Evolutionary conservation across 2,113 vertebrate genomes (phyloP), one percentile per base, ranked within the genome.

Genomic region (Phoxinus phoxinus): DNA sequence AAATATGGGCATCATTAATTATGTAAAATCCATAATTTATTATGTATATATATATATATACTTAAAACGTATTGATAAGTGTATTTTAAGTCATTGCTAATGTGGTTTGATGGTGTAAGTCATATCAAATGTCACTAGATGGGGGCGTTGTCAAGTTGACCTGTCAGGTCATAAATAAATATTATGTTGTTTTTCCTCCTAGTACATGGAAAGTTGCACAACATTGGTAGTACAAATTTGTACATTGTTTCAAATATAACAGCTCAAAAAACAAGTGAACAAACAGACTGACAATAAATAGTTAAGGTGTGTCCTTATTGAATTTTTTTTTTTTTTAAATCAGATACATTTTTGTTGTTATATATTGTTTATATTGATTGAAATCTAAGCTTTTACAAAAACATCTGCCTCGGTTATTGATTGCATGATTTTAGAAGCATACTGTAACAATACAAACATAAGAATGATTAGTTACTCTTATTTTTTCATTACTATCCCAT

Each of bases 101-200:
- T 72, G 48, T 80, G 46, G 30, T n/a, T n/a, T 56, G 44, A 56
- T 67, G 51, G 44, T 86, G 81, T 86, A 61, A 58, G 30, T 71
- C 59, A 30, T 37, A 72, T 27, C 80, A 61, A 78, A 88, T 19
- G 13, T 90, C 84, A 87, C 80, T 75, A 69, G 53, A n/a, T 81
- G 23, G 71, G 78, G 11, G 75, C 8, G 69, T 84, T 89, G 30
- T 89, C 89, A 92, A 73, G 84, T 88, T 83, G 37, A 25, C 44
- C 25, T 67, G 86, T 89, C 86, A 79, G 41, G 71, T 80, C 81
- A 88, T 92, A 90, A 87, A 88, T 92, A 90, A 87, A 85, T 67
- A 73, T n/a, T 30, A 80, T 27, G 63, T 84, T 84, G 76, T 87
- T 81, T 87, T 73, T 48, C 27, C 53, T 51, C 1, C 32, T 32